phyloP scores from a whole-genome alignment of 2,113 vertebrate genomes.

The Tachysurus fulvidraco region DNA sequence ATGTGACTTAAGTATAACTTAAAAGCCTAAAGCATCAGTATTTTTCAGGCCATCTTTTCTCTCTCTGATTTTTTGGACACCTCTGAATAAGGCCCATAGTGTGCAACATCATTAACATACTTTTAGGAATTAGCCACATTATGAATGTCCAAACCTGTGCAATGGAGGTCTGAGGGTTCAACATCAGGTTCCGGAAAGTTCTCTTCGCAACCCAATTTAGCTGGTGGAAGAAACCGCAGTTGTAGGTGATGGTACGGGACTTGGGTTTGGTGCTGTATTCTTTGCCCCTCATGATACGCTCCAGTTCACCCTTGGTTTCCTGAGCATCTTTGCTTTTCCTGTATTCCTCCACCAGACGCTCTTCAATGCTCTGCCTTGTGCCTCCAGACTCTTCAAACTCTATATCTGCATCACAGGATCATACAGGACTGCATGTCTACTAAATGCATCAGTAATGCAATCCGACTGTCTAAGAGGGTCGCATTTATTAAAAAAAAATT shows the following conservation, averaged over 20 bases:
- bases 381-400: constrained; percentile 57
- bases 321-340: constrained; percentile 68
- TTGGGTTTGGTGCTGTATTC: constrained; percentile 53
- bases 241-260: constrained; percentile 74
- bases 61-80: not conserved
- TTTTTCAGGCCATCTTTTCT: not conserved
- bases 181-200: constrained; percentile 82
- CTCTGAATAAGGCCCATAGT: not conserved
- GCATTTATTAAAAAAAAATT: not conserved
- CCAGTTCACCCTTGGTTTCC: constrained; percentile 72
- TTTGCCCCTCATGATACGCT: constrained; percentile 66
- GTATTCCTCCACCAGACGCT: constrained; percentile 78
- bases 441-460: not conserved
- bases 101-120: not conserved
- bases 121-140: not conserved
- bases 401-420: constrained; percentile 52
- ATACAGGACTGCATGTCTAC: not conserved
- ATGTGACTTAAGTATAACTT: not conserved
- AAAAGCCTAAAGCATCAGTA: not conserved
- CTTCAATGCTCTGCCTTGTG: constrained; percentile 68
- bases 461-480: not conserved
- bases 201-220: constrained; percentile 84
- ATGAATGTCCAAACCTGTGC: constrained; percentile 77
- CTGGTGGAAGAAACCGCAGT: constrained; percentile 85
- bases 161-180: constrained; percentile 87